Evolutionary conservation across 2,797 vertebrate genomes (phyloP).

Genomic region (Hemitrygon akajei): DNA sequence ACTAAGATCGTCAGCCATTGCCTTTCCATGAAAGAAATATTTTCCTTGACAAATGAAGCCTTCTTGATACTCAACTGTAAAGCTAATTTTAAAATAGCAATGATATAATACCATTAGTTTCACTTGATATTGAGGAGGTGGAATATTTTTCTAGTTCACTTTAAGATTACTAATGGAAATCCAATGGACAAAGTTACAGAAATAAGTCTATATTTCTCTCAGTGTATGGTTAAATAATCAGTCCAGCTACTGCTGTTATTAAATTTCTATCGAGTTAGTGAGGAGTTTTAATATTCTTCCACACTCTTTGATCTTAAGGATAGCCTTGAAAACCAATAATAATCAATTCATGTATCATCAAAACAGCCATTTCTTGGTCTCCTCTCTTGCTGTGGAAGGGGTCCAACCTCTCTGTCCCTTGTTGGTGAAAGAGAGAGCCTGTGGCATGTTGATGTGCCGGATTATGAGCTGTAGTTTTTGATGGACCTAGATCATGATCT

Average conservation of each 20-base stretch:
- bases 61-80: not conserved
- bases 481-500: too few relatives aligned
- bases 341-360: not conserved
- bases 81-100: not conserved
- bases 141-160: not conserved
- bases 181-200: not conserved
- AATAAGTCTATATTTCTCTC: not conserved
- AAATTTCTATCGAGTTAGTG: not conserved
- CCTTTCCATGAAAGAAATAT: not conserved
- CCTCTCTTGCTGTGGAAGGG: too few relatives aligned
- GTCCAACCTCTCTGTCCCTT: too few relatives aligned
- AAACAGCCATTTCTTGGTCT: too few relatives aligned
- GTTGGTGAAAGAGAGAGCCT: too few relatives aligned
- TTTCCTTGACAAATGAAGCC: not conserved
- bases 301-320: constrained; percentile 1
- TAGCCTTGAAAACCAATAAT: not conserved
- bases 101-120: not conserved
- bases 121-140: not conserved
- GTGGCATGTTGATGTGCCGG: too few relatives aligned
- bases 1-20: not conserved
- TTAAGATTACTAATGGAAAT: not conserved
- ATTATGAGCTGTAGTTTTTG: too few relatives aligned
- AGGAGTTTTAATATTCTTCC: not conserved
- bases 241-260: not conserved
- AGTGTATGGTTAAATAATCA: not conserved